Evolutionary conservation across 2,113 vertebrate genomes (phyloP), one percentile per base, ranked within the genome.

Genomic region (Catharus bicknelli): DNA sequence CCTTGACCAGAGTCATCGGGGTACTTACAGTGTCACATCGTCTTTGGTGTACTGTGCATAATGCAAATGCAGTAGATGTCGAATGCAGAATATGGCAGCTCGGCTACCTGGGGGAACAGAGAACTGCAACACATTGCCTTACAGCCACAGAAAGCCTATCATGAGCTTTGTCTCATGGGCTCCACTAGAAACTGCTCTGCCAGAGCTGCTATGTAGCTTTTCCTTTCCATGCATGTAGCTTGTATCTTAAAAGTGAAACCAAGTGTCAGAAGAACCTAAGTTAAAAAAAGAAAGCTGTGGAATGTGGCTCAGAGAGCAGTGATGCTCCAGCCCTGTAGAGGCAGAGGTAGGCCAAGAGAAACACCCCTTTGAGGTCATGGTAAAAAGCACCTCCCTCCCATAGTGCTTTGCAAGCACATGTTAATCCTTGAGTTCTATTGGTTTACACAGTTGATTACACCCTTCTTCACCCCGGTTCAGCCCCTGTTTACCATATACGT

Each of bases 161-260:
- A 84, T 47, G 14, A 48, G 14, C 25, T 69, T 16, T 9, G n/a
- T 38, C 3, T 43, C 5, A 9, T 2, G 7, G 11, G 2, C 32
- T n/a, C 7, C 6, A 8, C 5, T 7, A 34, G 15, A 50, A 69
- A 70, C 32, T 30, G 22, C 9, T 1, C 0, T 9, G 10, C 16
- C 14, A 45, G 12, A 45, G 25, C 27, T 69, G n/a, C 36, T 40
- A 9, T 4, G 9, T 7, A 22, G 17, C 5, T 62, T 13, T 34
- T 78, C 16, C 15, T 77, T 13, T 72, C 27, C 17, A 67, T 26
- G 3, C 6, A 58, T 12, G 10, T 16, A 34, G 13, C 26, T 29
- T 1, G 0, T 21, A 42, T 15, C 32, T 67, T 23, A 25, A 76
- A 22, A 55, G 12, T 72, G 13, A 43, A 76, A 36, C 4, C 7